Percentiles rank a stretch among this genome's conserved stretches.
Evolutionary conservation across 2,888 invertebrate species (phyloP).

Genomic region (Acanthosepion lycidas): DNA sequence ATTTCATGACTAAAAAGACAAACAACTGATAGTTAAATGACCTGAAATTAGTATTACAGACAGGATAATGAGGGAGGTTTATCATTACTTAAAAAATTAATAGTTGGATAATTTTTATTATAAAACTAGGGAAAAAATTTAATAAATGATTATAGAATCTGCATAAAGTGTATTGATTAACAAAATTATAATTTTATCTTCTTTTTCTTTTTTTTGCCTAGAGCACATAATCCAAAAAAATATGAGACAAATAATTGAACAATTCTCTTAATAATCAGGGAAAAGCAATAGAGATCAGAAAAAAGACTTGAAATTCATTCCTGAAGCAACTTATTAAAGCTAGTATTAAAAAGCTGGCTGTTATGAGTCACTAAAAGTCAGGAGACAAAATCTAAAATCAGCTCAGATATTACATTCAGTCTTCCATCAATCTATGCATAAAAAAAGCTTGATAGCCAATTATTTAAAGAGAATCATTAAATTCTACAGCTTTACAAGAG

Average conservation of each 20-base stretch:
- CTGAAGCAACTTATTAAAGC: not conserved
- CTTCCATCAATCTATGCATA: not conserved
- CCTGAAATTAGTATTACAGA: not conserved
- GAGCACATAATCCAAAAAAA: not conserved
- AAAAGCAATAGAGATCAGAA: not conserved
- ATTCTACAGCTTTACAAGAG: not conserved
- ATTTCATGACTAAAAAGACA: too few relatives aligned
- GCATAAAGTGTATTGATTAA: not conserved
- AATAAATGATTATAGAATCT: not conserved
- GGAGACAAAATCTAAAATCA: not conserved
- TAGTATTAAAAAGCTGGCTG: not conserved
- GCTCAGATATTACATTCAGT: not conserved
- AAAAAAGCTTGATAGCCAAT: not conserved
- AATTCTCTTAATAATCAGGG: not conserved
- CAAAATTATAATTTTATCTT: not conserved
- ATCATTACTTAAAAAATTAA: not conserved
- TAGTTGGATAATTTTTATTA: not conserved
- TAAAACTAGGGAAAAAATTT: not conserved
- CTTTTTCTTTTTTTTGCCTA: not conserved
- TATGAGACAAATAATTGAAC: not conserved
- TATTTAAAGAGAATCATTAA: not conserved
- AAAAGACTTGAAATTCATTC: not conserved
- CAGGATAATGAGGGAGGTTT: not conserved
- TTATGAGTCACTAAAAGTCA: conserved; percentile 20
- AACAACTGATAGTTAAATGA: not conserved